Percentiles rank a stretch among this genome's conserved stretches.
phyloP scores from a whole-genome alignment of 2,797 vertebrate species.

The Cercopithecus petaurista region DNA sequence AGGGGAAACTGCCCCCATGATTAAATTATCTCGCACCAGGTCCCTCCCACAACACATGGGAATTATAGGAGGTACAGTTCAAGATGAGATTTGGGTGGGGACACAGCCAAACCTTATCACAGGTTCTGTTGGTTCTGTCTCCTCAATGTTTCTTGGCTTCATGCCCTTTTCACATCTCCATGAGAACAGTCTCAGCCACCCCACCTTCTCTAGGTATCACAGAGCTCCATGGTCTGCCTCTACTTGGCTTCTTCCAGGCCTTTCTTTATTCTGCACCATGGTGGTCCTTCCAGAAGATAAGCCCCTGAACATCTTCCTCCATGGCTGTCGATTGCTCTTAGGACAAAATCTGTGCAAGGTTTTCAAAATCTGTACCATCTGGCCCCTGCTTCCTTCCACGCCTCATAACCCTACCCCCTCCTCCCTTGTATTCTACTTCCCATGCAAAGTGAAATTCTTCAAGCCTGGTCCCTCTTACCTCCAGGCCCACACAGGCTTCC shows the following conservation, averaged over 20 bases:
- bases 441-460: neutral
- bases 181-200: neutral
- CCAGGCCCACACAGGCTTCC: fast-evolving
- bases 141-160: neutral
- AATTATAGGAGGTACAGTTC: neutral
- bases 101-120: neutral
- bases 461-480: no score
- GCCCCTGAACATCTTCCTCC: fast-evolving
- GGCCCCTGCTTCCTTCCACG: neutral
- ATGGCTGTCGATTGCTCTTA: neutral
- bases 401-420: no score
- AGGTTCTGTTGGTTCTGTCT: no score
- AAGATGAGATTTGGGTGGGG: neutral
- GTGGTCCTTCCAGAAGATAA: neutral
- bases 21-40: neutral
- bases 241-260: no score
- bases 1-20: neutral
- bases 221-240: neutral
- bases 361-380: neutral
- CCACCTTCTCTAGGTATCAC: no score
- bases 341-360: neutral
- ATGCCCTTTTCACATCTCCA: neutral
- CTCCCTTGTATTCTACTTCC: neutral
- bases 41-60: neutral
- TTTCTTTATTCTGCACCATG: neutral